Conservation (phyloP, 2,888 invertebrate genomes). For the Coenonympha glycerion region DNA sequence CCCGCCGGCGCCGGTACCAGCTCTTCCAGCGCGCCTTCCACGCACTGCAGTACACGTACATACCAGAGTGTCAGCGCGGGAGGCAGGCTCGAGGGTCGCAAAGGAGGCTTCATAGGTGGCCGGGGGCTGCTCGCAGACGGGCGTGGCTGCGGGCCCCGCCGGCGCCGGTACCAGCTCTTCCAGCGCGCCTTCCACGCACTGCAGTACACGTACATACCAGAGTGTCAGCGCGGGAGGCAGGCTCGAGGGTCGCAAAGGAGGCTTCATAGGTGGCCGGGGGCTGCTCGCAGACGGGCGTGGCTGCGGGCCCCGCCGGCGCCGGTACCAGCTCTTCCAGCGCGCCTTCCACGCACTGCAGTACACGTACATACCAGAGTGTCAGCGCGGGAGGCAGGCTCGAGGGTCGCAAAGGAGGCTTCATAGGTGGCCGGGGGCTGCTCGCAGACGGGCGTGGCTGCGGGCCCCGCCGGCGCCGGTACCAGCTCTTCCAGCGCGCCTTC, state of each 20-base stretch:
- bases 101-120: constrained; percentile 62
- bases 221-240: constrained; percentile 50
- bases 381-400: constrained; percentile 72
- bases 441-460: constrained; percentile 61
- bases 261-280: constrained; percentile 46
- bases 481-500: constrained; percentile 56
- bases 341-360: not conserved
- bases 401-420: constrained; percentile 78
- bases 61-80: constrained; percentile 34
- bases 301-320: constrained; percentile 66
- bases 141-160: constrained; percentile 64
- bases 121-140: constrained; percentile 55
- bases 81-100: constrained; percentile 81
- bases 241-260: constrained; percentile 82
- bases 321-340: too few species aligned
- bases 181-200: constrained; percentile 33
- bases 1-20: too few species aligned
- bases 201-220: constrained; percentile 15
- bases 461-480: constrained; percentile 65
- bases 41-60: constrained; percentile 8
- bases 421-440: constrained; percentile 51
- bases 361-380: constrained; percentile 29
- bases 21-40: too few species aligned
- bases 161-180: constrained; percentile 69
- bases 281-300: constrained; percentile 59